Evolutionary conservation across 2,797 vertebrate species (phyloP).

Genomic region (Sardinella longiceps): DNA sequence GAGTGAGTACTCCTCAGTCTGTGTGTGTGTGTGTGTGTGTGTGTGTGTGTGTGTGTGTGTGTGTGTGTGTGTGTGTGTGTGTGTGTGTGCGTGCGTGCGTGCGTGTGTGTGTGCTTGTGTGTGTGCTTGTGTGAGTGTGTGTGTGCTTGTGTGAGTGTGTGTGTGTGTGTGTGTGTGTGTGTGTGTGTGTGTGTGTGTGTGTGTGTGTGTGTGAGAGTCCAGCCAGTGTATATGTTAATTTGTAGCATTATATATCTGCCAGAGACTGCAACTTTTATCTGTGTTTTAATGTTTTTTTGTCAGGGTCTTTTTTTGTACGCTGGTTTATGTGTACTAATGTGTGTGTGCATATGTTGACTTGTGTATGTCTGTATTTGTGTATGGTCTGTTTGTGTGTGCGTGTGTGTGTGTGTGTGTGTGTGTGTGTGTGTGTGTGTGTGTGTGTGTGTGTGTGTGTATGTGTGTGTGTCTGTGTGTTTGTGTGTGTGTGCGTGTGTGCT

Average conservation of each 20-base stretch:
- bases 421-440: background rate
- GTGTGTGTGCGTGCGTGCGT: slow-evolving; percentile 23
- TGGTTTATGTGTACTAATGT: slow-evolving; percentile 63
- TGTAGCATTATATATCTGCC: no score
- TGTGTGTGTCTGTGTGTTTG: slow-evolving; percentile 27
- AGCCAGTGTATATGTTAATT: no score
- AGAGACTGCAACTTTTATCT: background rate
- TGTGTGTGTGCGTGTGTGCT: slow-evolving; percentile 29
- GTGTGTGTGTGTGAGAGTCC: no score
- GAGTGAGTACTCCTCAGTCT: slow-evolving; percentile 71
- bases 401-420: slow-evolving; percentile 15
- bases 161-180: no score
- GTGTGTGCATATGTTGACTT: slow-evolving; percentile 15
- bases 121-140: no score
- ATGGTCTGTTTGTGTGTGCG: background rate
- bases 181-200: no score
- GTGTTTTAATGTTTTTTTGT: background rate
- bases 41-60: background rate
- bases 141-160: slow-evolving; percentile 59
- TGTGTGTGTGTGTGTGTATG: background rate
- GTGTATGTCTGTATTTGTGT: slow-evolving; percentile 4
- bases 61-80: slow-evolving; percentile 14
- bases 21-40: background rate
- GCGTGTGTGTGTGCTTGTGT: slow-evolving; percentile 69
- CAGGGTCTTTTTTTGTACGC: background rate